Conservation (phyloP, 64 coral and sea anemone genomes). For the Montipora cactus region DNA sequence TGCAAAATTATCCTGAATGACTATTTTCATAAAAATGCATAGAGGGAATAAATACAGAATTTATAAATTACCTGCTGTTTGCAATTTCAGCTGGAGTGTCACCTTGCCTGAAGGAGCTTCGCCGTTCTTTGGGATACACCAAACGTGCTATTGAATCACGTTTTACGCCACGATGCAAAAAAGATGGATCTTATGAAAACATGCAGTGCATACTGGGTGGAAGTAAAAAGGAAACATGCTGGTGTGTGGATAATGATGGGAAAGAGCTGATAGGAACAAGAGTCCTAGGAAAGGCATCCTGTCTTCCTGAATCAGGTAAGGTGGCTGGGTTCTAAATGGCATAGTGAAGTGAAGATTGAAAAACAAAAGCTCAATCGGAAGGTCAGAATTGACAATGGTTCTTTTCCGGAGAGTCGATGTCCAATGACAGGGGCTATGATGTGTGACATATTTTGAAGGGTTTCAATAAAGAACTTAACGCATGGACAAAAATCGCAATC, state of each 20-base stretch:
- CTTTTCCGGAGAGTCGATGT: too few species aligned
- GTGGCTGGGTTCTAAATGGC: neutral
- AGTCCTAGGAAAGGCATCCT: constrained; percentile 48
- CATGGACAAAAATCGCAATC: too few species aligned
- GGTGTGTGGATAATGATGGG: constrained; percentile 89
- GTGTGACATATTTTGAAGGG: too few species aligned
- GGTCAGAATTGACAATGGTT: too few species aligned
- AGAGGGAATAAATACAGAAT: neutral
- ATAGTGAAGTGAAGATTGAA: too few species aligned
- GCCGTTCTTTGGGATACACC: constrained; percentile 70
- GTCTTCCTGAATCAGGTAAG: constrained; percentile 68
- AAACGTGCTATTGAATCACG: constrained; percentile 22
- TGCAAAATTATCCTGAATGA: too few species aligned
- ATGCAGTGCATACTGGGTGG: constrained; percentile 61
- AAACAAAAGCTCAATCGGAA: too few species aligned
- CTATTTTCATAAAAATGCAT: too few species aligned
- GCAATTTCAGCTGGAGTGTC: constrained; percentile 67
- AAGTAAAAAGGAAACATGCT: constrained; percentile 45
- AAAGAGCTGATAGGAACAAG: constrained; percentile 78
- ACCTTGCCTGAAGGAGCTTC: constrained; percentile 79
- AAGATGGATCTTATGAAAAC: constrained; percentile 78
- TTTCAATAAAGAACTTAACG: too few species aligned
- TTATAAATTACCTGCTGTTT: too few species aligned
- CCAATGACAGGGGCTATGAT: too few species aligned
- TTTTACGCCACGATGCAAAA: constrained; percentile 78